These are phyloP conservation scores for Cydia fagiglandana DNA, from an alignment of 1,140 invertebrate genomes.

Conservation along the genomic window DNA sequence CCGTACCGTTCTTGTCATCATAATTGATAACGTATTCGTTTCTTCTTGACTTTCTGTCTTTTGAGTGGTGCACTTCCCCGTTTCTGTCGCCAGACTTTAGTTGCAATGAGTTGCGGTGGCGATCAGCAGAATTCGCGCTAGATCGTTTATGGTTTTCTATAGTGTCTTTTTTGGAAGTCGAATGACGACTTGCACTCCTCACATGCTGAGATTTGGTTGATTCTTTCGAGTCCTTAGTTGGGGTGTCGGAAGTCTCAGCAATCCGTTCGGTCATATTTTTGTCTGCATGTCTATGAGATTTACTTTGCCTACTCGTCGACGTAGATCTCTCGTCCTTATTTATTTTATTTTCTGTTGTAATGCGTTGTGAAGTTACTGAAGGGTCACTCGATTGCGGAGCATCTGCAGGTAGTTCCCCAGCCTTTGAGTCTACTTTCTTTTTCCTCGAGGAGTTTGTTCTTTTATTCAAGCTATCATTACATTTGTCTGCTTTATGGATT, in stretches of 20 bases:
- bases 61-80: constrained; percentile 38
- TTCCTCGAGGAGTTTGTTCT: constrained; percentile 12
- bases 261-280: not conserved
- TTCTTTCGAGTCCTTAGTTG: not conserved
- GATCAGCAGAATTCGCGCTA: constrained; percentile 11
- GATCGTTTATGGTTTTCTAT: constrained; percentile 18
- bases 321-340: not conserved
- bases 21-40: constrained; percentile 74
- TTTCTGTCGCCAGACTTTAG: constrained; percentile 38
- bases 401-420: not conserved
- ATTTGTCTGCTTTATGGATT: not conserved
- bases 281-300: not conserved
- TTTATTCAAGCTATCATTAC: constrained; percentile 1
- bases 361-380: not conserved
- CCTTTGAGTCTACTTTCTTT: constrained; percentile 12
- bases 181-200: constrained; percentile 23
- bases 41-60: constrained; percentile 45
- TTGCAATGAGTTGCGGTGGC: constrained; percentile 34
- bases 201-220: not conserved
- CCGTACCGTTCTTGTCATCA: constrained; percentile 75
- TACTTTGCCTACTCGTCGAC: not conserved
- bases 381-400: constrained; percentile 4
- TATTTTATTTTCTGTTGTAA: not conserved
- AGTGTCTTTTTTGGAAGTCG: constrained; percentile 4
- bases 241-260: not conserved